phyloP scores from a whole-genome alignment of 2,888 invertebrate genomes.

The Apotomis turbidana region DNA sequence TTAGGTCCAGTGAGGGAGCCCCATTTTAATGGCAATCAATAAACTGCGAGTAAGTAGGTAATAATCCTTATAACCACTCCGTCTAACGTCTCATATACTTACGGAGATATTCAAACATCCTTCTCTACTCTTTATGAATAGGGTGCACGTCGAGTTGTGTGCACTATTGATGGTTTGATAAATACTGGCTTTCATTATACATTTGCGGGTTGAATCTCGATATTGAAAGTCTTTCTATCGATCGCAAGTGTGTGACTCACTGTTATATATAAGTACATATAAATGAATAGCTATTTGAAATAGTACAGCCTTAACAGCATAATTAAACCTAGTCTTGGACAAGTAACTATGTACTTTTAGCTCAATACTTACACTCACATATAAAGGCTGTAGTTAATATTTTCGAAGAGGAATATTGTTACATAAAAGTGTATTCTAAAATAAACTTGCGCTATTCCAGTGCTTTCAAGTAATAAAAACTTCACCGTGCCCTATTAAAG shows the following conservation, averaged over 20 bases:
- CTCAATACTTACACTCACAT: neutral
- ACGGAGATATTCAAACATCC: neutral
- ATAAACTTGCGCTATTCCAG: neutral
- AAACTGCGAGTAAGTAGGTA: too few relatives aligned
- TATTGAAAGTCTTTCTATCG: neutral
- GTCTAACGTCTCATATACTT: too few relatives aligned
- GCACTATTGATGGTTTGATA: slow-evolving; percentile 10
- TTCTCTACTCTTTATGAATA: neutral
- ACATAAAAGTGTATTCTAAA: neutral
- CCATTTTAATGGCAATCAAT: too few relatives aligned
- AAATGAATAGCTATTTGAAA: neutral
- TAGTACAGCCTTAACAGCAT: too few relatives aligned
- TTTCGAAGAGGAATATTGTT: neutral
- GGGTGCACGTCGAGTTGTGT: neutral
- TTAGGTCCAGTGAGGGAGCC: too few relatives aligned
- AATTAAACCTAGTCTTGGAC: neutral
- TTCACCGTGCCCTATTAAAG: slow-evolving; percentile 7
- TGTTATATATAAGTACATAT: neutral
- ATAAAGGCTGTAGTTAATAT: neutral
- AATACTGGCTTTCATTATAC: slow-evolving; percentile 10
- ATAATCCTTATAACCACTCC: too few relatives aligned
- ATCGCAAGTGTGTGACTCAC: neutral
- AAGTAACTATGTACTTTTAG: neutral
- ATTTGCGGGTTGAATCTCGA: slow-evolving; percentile 6
- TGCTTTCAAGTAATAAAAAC: slow-evolving; percentile 24